Evolutionary conservation across 2,888 invertebrate species (phyloP).

Genomic region (Eupithecia tripunctaria): DNA sequence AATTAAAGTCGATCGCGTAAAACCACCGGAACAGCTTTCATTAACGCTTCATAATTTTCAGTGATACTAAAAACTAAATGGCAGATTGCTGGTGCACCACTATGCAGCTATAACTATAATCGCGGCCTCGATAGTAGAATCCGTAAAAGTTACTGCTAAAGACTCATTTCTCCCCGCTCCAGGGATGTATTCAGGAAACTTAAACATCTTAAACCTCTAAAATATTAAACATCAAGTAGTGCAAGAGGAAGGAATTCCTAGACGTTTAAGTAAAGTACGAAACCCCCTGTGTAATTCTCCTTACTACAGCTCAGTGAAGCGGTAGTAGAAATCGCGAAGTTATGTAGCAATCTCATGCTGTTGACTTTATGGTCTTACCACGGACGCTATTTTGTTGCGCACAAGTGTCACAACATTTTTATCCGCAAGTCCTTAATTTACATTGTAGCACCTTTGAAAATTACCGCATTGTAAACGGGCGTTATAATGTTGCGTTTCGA

Average conservation of each 20-base stretch:
- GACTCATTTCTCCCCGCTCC: conserved; percentile 22
- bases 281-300: conserved; percentile 12
- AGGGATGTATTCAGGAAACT: conserved; percentile 14
- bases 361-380: conserved; percentile 45
- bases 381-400: conserved; percentile 41
- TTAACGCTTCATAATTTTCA: conserved; percentile 30
- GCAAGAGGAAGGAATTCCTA: conserved; percentile 11
- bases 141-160: conserved; percentile 14
- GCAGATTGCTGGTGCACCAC: conserved; percentile 25
- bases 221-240: conserved; percentile 14
- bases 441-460: conserved; percentile 12
- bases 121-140: background rate
- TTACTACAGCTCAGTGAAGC: conserved; percentile 8
- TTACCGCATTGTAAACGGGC: background rate
- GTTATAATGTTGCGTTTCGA: background rate
- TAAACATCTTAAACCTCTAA: conserved; percentile 13
- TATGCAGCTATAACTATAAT: conserved; percentile 13
- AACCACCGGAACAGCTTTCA: conserved; percentile 17
- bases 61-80: conserved; percentile 30
- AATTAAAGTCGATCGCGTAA: conserved; percentile 9
- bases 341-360: conserved; percentile 46
- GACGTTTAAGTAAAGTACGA: conserved; percentile 10
- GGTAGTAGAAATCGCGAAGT: conserved; percentile 38
- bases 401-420: conserved; percentile 34
- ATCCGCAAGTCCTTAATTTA: conserved; percentile 21